Evolutionary conservation across 2,888 invertebrate species (phyloP), one percentile per base, ranked within the genome.

Genomic region (Megaustenia siamemsis): DNA sequence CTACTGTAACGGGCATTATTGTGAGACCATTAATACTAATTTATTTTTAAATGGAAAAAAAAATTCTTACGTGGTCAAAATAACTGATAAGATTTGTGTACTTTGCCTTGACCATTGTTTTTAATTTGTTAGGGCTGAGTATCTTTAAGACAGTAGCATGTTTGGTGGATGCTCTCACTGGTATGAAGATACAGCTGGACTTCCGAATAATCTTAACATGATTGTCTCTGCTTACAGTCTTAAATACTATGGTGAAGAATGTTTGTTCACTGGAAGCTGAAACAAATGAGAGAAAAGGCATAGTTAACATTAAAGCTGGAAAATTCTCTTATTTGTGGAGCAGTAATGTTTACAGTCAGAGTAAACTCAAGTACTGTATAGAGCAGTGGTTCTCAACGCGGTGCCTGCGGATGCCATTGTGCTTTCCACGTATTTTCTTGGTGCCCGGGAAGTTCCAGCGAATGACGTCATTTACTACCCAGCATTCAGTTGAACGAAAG

Each of bases 141-240:
- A 84, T 45, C 28, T 63, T 32, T 8, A 84, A 21, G 21, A 79
- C 63, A 40, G 79, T 79, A 1, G 79, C 79, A 35, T 43, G 12
- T 10, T 6, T n/a, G 0, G 63, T 73, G 3, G 73, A 73, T 1
- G 35, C 79, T 73, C 43, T 53, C 18, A 79, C 63, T 43, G 79
- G 35, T 63, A 79, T 73, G 28, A 45, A 63, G 32, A 84, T 1
- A 38, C 84, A 84, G 73, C 79, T 63, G 38, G 84, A 84, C 45
- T 0, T 40, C 0, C 6, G 28, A 15, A 83, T 21, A 49, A 53
- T 1, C 6, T 3, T 15, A 1, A 28, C 15, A 1, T n/a, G 3
- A 0, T 73, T 60, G 32, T 53, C 24, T 21, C 15, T 35, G n/a
- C 63, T 35, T 0, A 71, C 56, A 0, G 45, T 63, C 21, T 56